phyloP scores from a whole-genome alignment of 1,140 invertebrate species.

The Sinella curviseta region DNA sequence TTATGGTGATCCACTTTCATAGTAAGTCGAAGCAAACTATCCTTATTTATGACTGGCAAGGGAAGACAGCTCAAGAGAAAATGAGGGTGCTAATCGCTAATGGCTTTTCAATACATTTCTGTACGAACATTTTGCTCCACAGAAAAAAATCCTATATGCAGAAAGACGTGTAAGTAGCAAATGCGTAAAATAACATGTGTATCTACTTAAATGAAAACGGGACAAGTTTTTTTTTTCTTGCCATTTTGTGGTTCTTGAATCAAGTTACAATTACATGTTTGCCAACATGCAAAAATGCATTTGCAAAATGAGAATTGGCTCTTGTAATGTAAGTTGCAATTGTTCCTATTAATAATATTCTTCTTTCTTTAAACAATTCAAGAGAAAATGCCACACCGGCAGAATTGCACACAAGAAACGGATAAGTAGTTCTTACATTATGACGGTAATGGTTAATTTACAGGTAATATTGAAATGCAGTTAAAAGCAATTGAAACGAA shows the following conservation, averaged over 20 bases:
- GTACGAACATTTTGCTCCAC: too few relatives aligned
- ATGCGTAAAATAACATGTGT: neutral
- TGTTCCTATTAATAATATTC: too few relatives aligned
- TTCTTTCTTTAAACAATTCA: too few relatives aligned
- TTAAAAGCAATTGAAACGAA: neutral
- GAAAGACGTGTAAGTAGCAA: neutral
- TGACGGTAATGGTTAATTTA: slow-evolving; percentile 11
- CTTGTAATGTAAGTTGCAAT: too few relatives aligned
- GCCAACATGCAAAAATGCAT: too few relatives aligned
- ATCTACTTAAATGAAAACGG: slow-evolving; percentile 4
- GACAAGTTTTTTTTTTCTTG: neutral
- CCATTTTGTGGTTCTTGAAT: too few relatives aligned
- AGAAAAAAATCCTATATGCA: too few relatives aligned
- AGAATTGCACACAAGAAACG: too few relatives aligned
- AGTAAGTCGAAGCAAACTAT: neutral
- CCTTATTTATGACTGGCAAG: neutral
- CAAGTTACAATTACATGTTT: too few relatives aligned
- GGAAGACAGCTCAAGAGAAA: neutral
- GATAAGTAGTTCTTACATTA: too few relatives aligned
- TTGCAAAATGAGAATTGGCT: too few relatives aligned
- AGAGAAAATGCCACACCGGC: too few relatives aligned
- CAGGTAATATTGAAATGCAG: slow-evolving; percentile 2
- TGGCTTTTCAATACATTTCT: slow-evolving; percentile 7
- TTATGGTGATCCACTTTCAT: neutral
- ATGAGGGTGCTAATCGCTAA: neutral